Conservation (phyloP, 2,888 invertebrate genomes). For the Chromoteleia sp. region DNA sequence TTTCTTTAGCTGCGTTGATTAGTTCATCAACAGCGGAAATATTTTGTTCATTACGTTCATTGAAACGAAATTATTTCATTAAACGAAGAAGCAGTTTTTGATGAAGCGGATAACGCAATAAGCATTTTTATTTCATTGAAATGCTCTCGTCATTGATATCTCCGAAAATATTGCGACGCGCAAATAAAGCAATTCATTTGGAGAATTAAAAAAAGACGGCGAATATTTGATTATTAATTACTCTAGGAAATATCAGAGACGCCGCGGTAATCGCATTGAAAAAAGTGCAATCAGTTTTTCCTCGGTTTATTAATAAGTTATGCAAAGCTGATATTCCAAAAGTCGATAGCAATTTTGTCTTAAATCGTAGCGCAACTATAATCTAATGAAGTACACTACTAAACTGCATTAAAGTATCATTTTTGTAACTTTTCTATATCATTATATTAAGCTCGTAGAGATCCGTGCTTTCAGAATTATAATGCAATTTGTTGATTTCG, state of each 20-base stretch:
- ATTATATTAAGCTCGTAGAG: conserved; percentile 28
- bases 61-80: conserved; percentile 43
- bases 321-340: conserved; percentile 1
- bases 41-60: conserved; percentile 44
- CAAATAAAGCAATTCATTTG: too few species aligned
- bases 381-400: conserved; percentile 23
- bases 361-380: neutral
- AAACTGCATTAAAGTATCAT: conserved; percentile 42
- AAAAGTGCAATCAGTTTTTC: neutral
- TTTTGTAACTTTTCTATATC: conserved; percentile 43
- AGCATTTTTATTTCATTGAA: conserved; percentile 26
- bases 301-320: conserved; percentile 7
- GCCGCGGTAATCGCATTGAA: too few species aligned
- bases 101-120: conserved; percentile 35
- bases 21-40: conserved; percentile 31
- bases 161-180: conserved; percentile 6
- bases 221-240: too few species aligned
- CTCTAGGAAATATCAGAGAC: too few species aligned
- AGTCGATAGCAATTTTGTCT: conserved; percentile 23
- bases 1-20: conserved; percentile 32
- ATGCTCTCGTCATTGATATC: conserved; percentile 8
- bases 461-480: conserved; percentile 39
- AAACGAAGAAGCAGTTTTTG: conserved; percentile 39
- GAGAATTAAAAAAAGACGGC: too few species aligned
- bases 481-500: conserved; percentile 34